A percentile compares a stretch with the other conserved stretches of the same genome.
Evolutionary conservation across 2,797 vertebrate genomes (phyloP).

Genomic region (Nannoperca australis): DNA sequence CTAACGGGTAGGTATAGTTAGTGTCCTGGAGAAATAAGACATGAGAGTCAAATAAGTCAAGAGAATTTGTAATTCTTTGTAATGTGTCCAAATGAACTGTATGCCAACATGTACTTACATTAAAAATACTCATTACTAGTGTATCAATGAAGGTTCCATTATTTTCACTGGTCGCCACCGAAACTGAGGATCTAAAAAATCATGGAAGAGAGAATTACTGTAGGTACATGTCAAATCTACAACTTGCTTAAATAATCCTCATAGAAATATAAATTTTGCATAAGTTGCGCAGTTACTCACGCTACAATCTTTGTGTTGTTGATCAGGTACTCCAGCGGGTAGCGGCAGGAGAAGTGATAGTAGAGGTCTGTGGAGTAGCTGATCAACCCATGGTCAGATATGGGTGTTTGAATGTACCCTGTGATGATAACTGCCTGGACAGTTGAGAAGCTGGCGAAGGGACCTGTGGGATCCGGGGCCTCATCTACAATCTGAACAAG

Average conservation of each 20-base stretch:
- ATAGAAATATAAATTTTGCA: background rate
- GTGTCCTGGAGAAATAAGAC: slow-evolving; percentile 71
- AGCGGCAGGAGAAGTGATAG: slow-evolving; percentile 88
- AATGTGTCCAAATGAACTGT: background rate
- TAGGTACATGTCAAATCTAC: background rate
- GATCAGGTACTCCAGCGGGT: slow-evolving; percentile 86
- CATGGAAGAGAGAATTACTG: background rate
- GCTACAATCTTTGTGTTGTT: slow-evolving; percentile 85
- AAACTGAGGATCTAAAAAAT: slow-evolving; percentile 83
- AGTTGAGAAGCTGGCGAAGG: slow-evolving; percentile 79
- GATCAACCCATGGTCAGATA: slow-evolving; percentile 75
- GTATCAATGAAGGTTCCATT: slow-evolving; percentile 87
- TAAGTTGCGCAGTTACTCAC: slow-evolving; percentile 69
- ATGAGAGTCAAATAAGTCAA: background rate
- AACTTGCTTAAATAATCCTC: background rate
- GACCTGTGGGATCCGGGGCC: slow-evolving; percentile 70
- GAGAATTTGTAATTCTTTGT: background rate
- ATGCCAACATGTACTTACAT: slow-evolving; percentile 72
- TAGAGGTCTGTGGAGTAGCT: slow-evolving; percentile 87
- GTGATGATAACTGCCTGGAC: slow-evolving; percentile 86
- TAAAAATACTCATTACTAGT: slow-evolving; percentile 83
- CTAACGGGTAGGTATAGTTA: slow-evolving; percentile 62
- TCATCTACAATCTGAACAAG: slow-evolving; percentile 83
- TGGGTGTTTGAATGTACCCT: slow-evolving; percentile 83
- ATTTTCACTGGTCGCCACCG: slow-evolving; percentile 83